Evolutionary conservation across 2,888 invertebrate genomes (phyloP).

Genomic region (Caenorhabditis doughertyi): DNA sequence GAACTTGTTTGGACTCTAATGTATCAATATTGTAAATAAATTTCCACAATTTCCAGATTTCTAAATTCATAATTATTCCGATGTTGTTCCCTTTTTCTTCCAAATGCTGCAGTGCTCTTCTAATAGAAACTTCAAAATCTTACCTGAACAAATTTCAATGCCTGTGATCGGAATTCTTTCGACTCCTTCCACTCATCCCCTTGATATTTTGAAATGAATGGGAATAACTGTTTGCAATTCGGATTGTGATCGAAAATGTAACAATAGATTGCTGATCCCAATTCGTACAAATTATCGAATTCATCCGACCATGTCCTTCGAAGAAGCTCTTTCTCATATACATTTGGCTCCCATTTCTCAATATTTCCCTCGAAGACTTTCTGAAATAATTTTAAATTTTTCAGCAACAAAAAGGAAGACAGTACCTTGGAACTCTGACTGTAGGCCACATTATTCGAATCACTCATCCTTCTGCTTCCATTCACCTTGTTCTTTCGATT

Average conservation of each 20-base stretch:
- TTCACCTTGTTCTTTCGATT: constrained; percentile 69
- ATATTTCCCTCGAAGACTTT: constrained; percentile 69
- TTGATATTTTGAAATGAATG: constrained; percentile 72
- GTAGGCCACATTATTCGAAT: constrained; percentile 59
- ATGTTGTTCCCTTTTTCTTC: no score
- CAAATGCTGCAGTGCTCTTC: not conserved
- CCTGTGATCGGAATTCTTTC: constrained; percentile 78
- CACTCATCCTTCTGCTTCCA: constrained; percentile 66
- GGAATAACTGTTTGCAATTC: constrained; percentile 78
- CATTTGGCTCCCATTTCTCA: constrained; percentile 78
- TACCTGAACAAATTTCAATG: constrained; percentile 80
- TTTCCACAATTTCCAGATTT: no score
- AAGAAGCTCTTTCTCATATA: constrained; percentile 78
- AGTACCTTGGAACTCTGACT: constrained; percentile 47
- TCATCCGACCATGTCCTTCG: constrained; percentile 81
- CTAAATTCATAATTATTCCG: no score
- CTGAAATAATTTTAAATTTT: constrained; percentile 43
- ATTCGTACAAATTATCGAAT: constrained; percentile 79
- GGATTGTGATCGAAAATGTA: constrained; percentile 81
- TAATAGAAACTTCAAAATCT: not conserved
- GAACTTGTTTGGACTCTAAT: no score
- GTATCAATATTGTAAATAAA: no score
- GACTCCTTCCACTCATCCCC: constrained; percentile 76
- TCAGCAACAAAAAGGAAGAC: no score
- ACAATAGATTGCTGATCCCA: constrained; percentile 79